These are phyloP conservation scores for Ptychodera flava DNA, from an alignment of 35 echinoderm and acorn worm species.

Conservation along the genomic window DNA sequence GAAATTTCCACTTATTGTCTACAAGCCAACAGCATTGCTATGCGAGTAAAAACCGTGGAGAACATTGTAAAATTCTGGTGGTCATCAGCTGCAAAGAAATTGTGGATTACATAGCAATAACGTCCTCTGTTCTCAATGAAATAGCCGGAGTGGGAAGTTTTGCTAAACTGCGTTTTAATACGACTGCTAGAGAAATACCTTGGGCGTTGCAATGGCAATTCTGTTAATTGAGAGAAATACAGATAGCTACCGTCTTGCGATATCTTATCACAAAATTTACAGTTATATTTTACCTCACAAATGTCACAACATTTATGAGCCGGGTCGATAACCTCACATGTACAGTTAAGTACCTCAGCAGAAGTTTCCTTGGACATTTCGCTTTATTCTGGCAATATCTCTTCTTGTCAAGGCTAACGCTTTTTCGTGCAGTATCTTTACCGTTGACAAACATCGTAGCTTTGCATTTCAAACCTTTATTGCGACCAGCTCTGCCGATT, in stretches of 20 bases:
- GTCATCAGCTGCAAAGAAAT: not conserved
- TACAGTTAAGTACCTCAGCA: not conserved
- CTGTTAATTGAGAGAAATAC: not conserved
- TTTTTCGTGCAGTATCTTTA: not conserved
- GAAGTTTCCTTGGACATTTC: conserved; percentile 8
- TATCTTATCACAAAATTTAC: conserved; percentile 6
- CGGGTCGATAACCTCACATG: not conserved
- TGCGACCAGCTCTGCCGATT: conserved; percentile 13
- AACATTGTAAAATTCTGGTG: not conserved
- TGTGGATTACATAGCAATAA: not conserved
- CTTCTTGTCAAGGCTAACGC: not conserved
- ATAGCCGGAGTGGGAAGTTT: too few species aligned
- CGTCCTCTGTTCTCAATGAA: too few species aligned
- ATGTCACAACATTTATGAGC: conserved; percentile 18
- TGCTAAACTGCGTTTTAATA: not conserved
- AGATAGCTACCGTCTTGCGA: too few species aligned
- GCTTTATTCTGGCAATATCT: not conserved
- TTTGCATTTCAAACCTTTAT: not conserved
- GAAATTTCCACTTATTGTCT: not conserved
- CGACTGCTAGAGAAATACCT: not conserved
- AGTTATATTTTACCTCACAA: not conserved
- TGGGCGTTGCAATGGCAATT: not conserved
- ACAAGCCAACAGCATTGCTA: not conserved
- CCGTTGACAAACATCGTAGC: not conserved
- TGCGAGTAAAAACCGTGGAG: not conserved